Evolutionary conservation across 2,797 vertebrate species (phyloP), one percentile per base, ranked within the genome.

Genomic region (Sciaenops ocellatus): DNA sequence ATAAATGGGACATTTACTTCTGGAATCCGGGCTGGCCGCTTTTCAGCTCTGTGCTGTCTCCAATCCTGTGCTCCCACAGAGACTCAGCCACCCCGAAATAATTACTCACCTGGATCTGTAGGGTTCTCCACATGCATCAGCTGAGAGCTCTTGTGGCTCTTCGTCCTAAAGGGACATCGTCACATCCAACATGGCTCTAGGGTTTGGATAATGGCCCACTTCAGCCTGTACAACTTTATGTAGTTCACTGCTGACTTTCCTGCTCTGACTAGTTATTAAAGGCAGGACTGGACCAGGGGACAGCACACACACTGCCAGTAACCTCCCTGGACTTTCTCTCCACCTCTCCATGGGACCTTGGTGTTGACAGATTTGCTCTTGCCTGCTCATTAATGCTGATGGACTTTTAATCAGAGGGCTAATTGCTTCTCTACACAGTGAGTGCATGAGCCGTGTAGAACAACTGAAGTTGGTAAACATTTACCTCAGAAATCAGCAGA

Each of bases 341-440:
- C 41, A 10, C 34, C 52, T 54, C 47, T 38, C 30, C 16, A 13
- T 17, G 13, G 44, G 41, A 52, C 42, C 28, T 3, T 50, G 55
- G 44, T 62, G 63, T 71, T 70, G 57, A 78, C 67, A 69, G 10
- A 30, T 69, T 76, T 59, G 57, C 62, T 44, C 51, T 38, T 46
- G 24, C 65, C 20, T 68, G 46, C 62, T 83, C 55, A 62, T 83
- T 80, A 68, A 78, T 73, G 48, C 44, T 66, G 70, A 82, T 68
- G 65, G 79, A 73, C 68, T 65, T 84, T 84, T 82, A 79, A 87
- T 87, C 76, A 79, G 50, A 68, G 46, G 51, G 56, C 55, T 77
- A 82, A 84, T 82, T 75, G 63, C 73, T 70, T 85, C 55, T 66
- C 28, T 54, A 22, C 71, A 56, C 57, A 63, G 18, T 6, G 24